Base-by-base conservation (phyloP, 2,113 vertebrate genomes). In the Rhagologus leucostigma region DNA sequence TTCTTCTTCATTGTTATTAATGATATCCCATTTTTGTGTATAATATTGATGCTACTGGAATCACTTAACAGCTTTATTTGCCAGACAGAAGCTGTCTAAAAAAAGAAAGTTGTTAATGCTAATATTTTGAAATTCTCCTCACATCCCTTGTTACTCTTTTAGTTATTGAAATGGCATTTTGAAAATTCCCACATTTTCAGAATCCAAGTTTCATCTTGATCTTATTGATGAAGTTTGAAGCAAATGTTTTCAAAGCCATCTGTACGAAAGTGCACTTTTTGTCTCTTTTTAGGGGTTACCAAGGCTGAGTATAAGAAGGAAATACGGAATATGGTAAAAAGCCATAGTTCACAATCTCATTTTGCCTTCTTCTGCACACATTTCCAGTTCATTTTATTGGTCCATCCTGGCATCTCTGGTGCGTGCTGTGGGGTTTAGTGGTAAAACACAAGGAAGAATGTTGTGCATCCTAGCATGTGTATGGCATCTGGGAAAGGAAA, bases 61-160 rank as follows among this genome's bases (percentile, higher is more conserved):
- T 97, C 79, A 95, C 84, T 96, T 90, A 95, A 41, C 7, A 0
- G 76, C 62, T 96, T 96, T 95, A 84, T 94, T 97, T 97, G 86
- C 80, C 81, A 65, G 87, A 80, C 91, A 97, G 49, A 52, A 83
- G 49, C 64, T 95, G 83, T 82, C 68, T 97, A 63, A 90, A 87
- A 86, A 53, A 46, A 81, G 33, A 23, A 41, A 81, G 84, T 62
- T 95, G 80, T 74, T 94, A 90, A 39, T 18, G 41, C 60, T 97
- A 93, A 84, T 94, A 78, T 90, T 94, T 97, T 85, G 50, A 95
- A 96, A 92, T 60, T 94, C 81, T 88, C 84, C 89, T 93, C 84
- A 82, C 94, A 96, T 96, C 53, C 62, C 59, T 84, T 87, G 67
- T 69, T 84, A 69, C 70, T 80, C 35, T 86, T 93, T 47, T 47